Base-by-base conservation (phyloP, 2,888 invertebrate species). In the Agapostemon virescens region DNA sequence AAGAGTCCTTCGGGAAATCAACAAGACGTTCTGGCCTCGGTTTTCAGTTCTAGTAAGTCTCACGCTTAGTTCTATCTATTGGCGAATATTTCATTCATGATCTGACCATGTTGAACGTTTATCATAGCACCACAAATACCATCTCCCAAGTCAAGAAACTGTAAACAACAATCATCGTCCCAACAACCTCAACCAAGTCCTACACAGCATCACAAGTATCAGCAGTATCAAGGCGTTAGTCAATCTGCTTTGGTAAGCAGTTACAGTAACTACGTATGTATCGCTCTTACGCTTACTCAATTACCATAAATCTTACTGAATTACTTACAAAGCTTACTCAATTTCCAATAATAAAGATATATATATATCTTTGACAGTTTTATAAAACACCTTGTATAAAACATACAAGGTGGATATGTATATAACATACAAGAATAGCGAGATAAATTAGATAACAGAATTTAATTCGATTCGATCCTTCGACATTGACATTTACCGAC, bases 111-210 rank as follows among this genome's bases (percentile, higher is more conserved):
- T 55, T 26, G 26, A 55, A 55, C 17, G 7, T 55, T 55, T 36
- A 13, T n/a, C 20, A 58, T 81, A 94, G 94, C 93, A 55, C 92
- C 94, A 42, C 94, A 94, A 91, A 94, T 94, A 87, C 93, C 94
- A 70, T 94, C 94, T n/a, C 94, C 94, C 69, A 94, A 94, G 90
- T 94, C 94, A 55, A 93, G 94, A 88, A 93, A 93, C 79, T 93
- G 92, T 84, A 94, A 94, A 85, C 94, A 94, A 84, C 94, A 93
- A 71, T 88, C 92, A 11, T 89, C 92, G 42, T 91, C 92, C n/a
- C 93, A 92, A 83, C 94, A 94, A 79, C 94, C 94, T 23, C 94
- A 94, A 84, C 94, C 94, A 79, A 94, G 94, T 87, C 94, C 94
- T 9, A 94, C 94, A 15, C 94, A 94, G 87, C 94, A 94, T 87